Percentiles rank a stretch among this genome's conserved stretches.
Conservation (phyloP, 2,888 invertebrate genomes). For the Catocala fraxini region DNA sequence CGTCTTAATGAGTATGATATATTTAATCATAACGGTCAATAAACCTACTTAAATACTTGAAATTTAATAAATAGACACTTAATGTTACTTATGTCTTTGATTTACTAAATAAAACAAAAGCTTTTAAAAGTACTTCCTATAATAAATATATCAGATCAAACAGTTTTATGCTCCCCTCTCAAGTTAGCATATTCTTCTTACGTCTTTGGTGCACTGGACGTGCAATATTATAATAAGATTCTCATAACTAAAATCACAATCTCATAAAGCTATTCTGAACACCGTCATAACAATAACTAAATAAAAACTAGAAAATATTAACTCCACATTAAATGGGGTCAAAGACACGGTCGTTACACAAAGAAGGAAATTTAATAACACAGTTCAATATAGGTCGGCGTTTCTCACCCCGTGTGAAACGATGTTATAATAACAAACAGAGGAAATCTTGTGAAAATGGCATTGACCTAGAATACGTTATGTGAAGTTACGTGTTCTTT, state of each 20-base stretch:
- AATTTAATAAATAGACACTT: too few relatives aligned
- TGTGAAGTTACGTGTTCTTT: conserved; percentile 1
- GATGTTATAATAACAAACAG: conserved; percentile 28
- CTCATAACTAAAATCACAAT: conserved; percentile 24
- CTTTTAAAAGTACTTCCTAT: too few relatives aligned
- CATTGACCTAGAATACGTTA: conserved; percentile 7
- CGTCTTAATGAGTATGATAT: too few relatives aligned
- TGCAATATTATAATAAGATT: conserved; percentile 9
- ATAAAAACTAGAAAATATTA: conserved; percentile 18
- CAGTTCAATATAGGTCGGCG: conserved; percentile 44
- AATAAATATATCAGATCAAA: too few relatives aligned
- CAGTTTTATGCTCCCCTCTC: too few relatives aligned
- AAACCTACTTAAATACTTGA: too few relatives aligned
- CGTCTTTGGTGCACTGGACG: too few relatives aligned
- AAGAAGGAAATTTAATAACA: conserved; percentile 48
- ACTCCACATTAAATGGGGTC: conserved; percentile 33
- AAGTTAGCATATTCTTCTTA: too few relatives aligned
- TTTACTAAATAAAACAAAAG: too few relatives aligned
- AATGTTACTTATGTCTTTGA: too few relatives aligned
- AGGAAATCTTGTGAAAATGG: conserved; percentile 28
- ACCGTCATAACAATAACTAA: conserved; percentile 36
- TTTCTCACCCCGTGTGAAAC: conserved; percentile 48
- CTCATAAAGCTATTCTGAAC: too few relatives aligned
- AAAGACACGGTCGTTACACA: conserved; percentile 34
- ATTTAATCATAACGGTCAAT: too few relatives aligned